Base-by-base conservation (phyloP, 2,797 vertebrate genomes). In the Hirundo rustica region DNA sequence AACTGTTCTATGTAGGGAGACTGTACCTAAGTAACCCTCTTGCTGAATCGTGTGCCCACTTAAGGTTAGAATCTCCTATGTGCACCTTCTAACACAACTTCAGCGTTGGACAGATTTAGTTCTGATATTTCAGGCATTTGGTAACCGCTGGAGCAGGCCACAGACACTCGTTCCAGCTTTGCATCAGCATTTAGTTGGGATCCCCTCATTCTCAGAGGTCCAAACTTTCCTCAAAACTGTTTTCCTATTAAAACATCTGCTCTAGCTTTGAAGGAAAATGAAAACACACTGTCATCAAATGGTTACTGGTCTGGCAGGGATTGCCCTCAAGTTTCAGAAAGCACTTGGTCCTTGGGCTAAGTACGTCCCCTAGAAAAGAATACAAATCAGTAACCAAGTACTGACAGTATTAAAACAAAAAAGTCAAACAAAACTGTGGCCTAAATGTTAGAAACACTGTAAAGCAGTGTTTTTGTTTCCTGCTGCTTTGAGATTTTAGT, bases 401-500 rank as follows among this genome's bases (percentile, higher is more conserved):
- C 32, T 89, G 54, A 47, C 48, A 81, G 38, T 29, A 75, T 78
- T 72, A 60, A 89, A 85, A 25, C 25, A 48, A 80, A 47, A 54
- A 89, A 82, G 51, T 89, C 42, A 85, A 89, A 82, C 42, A 67
- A 60, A 91, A 61, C 32, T 20, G 42, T 36, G 62, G 54, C 53
- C 64, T 76, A 82, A 85, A 72, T 9, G 64, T 45, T 85, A 88
- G 19, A 79, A 85, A 79, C 60, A 50, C 23, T 2, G 5, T 51
- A 81, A 88, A 93, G 85, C 66, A 94, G 44, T 0, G 0, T 64
- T 94, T 72, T 30, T 88, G 32, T 61, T 89, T 87, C 67, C 60
- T 79, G 81, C 78, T 95, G 94, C 60, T 89, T 89, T 70, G 45
- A 90, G 80, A 94, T 74, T 47, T 85, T 77, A 68, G 61, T 93